Evolutionary conservation across 1,140 invertebrate genomes (phyloP), one percentile per base, ranked within the genome.

Genomic region (Drosophila sucinea): DNA sequence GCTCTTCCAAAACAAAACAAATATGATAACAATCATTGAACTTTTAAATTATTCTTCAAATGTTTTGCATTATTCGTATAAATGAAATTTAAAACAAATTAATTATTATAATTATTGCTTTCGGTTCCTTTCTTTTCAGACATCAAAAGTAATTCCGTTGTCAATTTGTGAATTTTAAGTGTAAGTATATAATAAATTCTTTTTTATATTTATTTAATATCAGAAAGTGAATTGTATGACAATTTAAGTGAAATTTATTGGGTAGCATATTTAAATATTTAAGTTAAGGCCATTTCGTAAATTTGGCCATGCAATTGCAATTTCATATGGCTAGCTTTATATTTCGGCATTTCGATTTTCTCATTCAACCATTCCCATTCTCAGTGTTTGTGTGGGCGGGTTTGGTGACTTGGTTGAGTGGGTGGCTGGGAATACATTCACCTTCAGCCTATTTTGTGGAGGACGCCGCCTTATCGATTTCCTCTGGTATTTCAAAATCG

Each of bases 401-500:
- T 35, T 47, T 4, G 17, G 6, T 51, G 7, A 1, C 6, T 47
- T 51, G 8, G 2, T 51, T 51, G 23, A 2, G 54, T 38, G 60
- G 38, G 11, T 63, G 70, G 56, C 38, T 67, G 56, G 64, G 58
- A n/a, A 74, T 67, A 75, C 55, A 44, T 73, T 82, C 55, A 82
- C 82, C 82, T 81, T 78, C 65, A 54, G 65, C 56, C 38, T 23
- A 62, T 47, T 40, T 47, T 29, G 60, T 51, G 57, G 72, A 74
- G 73, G 81, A 76, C 69, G 51, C 35, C 35, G 30, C 10, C 56
- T 38, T 82, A 86, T 86, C 70, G 82, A 86, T 87, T 86, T 86
- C 70, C 55, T 72, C n/a, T 29, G 54, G 51, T 1, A 56, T 70
- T 76, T 73, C 57, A 65, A 80, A 77, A 73, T 60, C 41, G 35